phyloP scores from a whole-genome alignment of 2,797 vertebrate genomes.

The Aplochiton taeniatus region DNA sequence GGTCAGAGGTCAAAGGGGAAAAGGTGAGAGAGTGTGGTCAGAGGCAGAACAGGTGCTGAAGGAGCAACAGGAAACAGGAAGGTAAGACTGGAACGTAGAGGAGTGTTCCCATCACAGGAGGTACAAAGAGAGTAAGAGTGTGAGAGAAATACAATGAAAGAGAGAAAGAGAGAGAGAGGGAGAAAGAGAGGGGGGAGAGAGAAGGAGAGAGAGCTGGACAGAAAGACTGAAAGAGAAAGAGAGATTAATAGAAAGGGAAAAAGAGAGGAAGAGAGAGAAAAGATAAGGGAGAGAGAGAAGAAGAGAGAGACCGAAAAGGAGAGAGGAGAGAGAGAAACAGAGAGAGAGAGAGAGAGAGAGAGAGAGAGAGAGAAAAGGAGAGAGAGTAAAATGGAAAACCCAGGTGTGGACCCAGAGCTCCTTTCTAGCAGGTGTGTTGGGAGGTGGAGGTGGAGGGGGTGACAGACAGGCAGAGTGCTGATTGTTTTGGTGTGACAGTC shows the following conservation, averaged over 20 bases:
- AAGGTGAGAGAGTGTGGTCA: constrained; percentile 5
- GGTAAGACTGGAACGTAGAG: neutral
- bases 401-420: too few relatives aligned
- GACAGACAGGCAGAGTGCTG: constrained; percentile 45
- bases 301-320: neutral
- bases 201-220: neutral
- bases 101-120: too few relatives aligned
- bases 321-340: neutral
- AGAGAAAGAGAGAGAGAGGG: neutral
- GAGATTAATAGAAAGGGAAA: neutral
- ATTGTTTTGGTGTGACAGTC: constrained; percentile 39
- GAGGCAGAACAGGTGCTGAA: constrained; percentile 5
- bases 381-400: neutral
- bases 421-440: constrained; percentile 35
- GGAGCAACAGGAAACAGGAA: neutral
- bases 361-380: constrained; percentile 13
- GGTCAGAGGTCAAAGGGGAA: constrained; percentile 35
- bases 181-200: neutral
- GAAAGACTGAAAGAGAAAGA: neutral
- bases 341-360: neutral
- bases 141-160: neutral
- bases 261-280: neutral
- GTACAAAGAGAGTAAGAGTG: neutral
- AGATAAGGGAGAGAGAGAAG: neutral
- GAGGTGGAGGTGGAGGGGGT: constrained; percentile 24